These are phyloP conservation scores for Tapirus terrestris DNA, from an alignment of 2,113 vertebrate genomes.

Conservation along the genomic window DNA sequence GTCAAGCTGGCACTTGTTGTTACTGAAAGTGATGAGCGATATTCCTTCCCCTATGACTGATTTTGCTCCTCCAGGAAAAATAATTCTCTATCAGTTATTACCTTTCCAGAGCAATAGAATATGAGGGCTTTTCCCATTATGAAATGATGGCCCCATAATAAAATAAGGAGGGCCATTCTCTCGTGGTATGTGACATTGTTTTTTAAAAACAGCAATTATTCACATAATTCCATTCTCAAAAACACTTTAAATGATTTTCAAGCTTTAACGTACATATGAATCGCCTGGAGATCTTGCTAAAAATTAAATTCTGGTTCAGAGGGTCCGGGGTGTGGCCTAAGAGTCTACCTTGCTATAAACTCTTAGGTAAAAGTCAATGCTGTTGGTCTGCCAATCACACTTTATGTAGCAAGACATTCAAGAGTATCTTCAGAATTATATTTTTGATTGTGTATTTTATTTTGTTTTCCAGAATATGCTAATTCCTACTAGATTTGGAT, in stretches of 20 bases:
- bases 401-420: not conserved
- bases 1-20: conserved; percentile 65
- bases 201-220: conserved; percentile 46
- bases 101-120: conserved; percentile 12
- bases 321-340: not conserved
- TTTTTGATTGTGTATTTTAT: not conserved
- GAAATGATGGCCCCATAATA: not conserved
- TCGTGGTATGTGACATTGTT: not conserved
- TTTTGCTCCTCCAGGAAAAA: conserved; percentile 60
- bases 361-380: not conserved
- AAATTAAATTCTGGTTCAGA: not conserved
- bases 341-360: not conserved
- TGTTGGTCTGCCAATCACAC: not conserved
- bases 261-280: not conserved
- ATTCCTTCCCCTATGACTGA: not conserved
- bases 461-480: conserved; percentile 2
- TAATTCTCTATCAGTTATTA: conserved; percentile 36
- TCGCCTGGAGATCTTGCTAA: not conserved
- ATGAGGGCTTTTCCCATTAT: not conserved
- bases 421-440: not conserved
- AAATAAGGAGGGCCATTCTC: not conserved
- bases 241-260: conserved; percentile 40
- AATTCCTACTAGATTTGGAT: not conserved
- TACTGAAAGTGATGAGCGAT: conserved; percentile 54
- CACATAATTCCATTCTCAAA: not conserved